Evolutionary conservation across 2,113 vertebrate genomes (phyloP).

Genomic region (Microcebus ravelobensis): DNA sequence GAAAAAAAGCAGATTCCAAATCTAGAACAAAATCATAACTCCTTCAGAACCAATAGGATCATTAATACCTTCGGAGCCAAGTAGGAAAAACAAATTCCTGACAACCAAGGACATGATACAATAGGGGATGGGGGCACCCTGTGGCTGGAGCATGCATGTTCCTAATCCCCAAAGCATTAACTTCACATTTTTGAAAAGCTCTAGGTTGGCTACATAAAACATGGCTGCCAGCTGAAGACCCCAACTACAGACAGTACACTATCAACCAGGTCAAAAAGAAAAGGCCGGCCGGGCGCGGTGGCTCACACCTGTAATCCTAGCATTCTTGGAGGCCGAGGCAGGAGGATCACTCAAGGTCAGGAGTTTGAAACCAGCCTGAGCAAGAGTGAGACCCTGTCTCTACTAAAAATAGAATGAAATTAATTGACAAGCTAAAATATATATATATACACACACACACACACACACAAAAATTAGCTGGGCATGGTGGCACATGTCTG

Average conservation of each 20-base stretch:
- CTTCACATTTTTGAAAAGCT: background rate
- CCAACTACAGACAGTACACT: background rate
- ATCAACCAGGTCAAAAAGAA: background rate
- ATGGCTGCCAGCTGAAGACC: background rate
- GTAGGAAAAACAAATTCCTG: background rate
- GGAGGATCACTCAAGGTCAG: too few relatives aligned
- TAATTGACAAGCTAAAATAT: too few relatives aligned
- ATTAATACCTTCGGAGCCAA: background rate
- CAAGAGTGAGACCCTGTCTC: too few relatives aligned
- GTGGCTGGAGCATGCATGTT: background rate
- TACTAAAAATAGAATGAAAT: too few relatives aligned
- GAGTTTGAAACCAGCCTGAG: too few relatives aligned
- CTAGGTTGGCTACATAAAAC: slow-evolving; percentile 32
- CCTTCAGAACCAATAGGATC: background rate
- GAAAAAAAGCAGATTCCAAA: slow-evolving; percentile 35
- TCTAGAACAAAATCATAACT: slow-evolving; percentile 14
- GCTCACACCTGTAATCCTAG: too few relatives aligned
- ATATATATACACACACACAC: too few relatives aligned
- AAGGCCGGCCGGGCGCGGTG: too few relatives aligned
- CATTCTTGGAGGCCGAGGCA: too few relatives aligned
- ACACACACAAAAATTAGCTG: too few relatives aligned
- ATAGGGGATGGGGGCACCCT: background rate
- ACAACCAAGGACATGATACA: background rate
- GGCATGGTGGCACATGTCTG: too few relatives aligned
- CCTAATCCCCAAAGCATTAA: background rate